phyloP scores from a whole-genome alignment of 2,888 invertebrate species.

The Panopea generosa region DNA sequence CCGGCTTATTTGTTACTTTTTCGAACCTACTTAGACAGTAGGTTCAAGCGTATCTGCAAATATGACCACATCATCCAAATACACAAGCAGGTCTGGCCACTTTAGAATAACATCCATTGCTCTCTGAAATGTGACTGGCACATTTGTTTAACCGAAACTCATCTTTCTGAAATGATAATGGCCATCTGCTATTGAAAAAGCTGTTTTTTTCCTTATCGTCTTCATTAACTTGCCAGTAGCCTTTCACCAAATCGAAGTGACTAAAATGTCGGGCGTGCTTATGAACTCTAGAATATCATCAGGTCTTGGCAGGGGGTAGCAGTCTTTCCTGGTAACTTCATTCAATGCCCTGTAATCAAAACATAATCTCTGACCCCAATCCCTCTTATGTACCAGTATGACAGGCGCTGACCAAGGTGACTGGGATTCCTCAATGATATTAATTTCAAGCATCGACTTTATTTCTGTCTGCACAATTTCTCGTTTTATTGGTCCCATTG shows the following conservation, averaged over 20 bases:
- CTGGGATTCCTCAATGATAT: conserved; percentile 14
- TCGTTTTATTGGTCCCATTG: conserved; percentile 8
- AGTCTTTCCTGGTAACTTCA: conserved; percentile 24
- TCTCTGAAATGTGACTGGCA: conserved; percentile 18
- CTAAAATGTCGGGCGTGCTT: conserved; percentile 39
- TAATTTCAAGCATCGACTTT: conserved; percentile 24
- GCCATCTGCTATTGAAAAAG: conserved; percentile 18
- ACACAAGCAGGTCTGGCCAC: conserved; percentile 7
- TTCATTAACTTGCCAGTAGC: conserved; percentile 15
- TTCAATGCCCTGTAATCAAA: conserved; percentile 26
- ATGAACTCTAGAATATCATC: conserved; percentile 38
- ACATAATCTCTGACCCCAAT: conserved; percentile 33
- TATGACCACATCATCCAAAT: conserved; percentile 33
- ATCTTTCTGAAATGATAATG: conserved; percentile 17
- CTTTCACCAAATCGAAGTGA: conserved; percentile 30
- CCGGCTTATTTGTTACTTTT: conserved; percentile 19
- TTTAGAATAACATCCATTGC: conserved; percentile 24
- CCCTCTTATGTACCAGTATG: conserved; percentile 21
- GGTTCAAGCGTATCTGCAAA: conserved; percentile 16
- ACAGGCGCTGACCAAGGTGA: conserved; percentile 14
- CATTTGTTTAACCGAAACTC: conserved; percentile 16
- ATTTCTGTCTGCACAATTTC: conserved; percentile 20
- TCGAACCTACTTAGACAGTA: conserved; percentile 8
- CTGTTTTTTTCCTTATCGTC: conserved; percentile 22
- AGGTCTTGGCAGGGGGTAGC: conserved; percentile 32